Evolutionary conservation across 2,113 vertebrate genomes (phyloP), one percentile per base, ranked within the genome.

Genomic region (Percopsis transmontana): DNA sequence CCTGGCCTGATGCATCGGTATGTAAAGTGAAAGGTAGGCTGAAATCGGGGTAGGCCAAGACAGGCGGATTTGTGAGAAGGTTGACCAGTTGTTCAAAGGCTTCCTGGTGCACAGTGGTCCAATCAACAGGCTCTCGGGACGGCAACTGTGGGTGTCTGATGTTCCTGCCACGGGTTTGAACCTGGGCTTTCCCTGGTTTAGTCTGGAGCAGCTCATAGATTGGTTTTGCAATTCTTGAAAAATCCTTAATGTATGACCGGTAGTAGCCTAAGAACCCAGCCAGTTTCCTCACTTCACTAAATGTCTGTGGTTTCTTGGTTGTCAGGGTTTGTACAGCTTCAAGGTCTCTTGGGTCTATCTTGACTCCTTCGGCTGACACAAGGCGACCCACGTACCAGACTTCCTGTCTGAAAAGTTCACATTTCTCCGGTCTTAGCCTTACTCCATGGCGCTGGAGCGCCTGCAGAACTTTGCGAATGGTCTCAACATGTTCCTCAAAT

Each of bases 121-220:
- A 41, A 7, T 12, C 5, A 41, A 7, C 5, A 7, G 40, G 40
- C 12, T 41, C 40, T 41, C 40, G 40, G 40, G 40, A 5, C 5
- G 40, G 40, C 40, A 41, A 41, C 40, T 41, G 40, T 7, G 40
- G 40, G 40, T 41, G 40, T 0, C 4, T 55, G 16, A 12, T 70
- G 67, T 23, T 38, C 11, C 1, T 3, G 15, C 1, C 16, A 39
- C 66, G 47, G 53, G 8, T 18, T 58, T n/a, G 23, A 11, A 18
- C 21, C 7, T 21, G 15, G 15, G 15, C 51, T 53, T 18, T 56
- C 20, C 33, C 33, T 41, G 55, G 13, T 27, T 68, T 60, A 3
- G 15, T 45, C 33, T 70, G 65, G 12, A 81, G 60, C 3, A 74
- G 61, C 19, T 81, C 75, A 41, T 79, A 73, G 19, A 82, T 70